phyloP scores from a whole-genome alignment of 2,797 vertebrate genomes.

The Diplodus puntazzo region DNA sequence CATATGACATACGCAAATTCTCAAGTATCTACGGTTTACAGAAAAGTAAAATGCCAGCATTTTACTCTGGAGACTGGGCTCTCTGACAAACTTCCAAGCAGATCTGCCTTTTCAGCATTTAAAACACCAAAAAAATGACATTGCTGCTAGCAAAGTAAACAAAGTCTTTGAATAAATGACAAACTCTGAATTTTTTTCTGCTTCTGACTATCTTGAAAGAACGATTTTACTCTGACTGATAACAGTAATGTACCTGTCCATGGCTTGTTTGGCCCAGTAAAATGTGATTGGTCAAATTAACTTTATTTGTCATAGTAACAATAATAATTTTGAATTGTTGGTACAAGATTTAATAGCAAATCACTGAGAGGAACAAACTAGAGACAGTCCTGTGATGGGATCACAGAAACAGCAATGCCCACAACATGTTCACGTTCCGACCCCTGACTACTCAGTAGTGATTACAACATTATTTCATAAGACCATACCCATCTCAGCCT shows the following conservation, averaged over 20 bases:
- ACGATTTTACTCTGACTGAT: not conserved
- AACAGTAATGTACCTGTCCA: not conserved
- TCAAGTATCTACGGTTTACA: too few species aligned
- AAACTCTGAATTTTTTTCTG: not conserved
- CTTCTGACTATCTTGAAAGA: not conserved
- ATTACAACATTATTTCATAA: too few species aligned
- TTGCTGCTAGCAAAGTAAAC: constrained; percentile 14
- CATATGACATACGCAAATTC: too few species aligned
- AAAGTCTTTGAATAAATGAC: not conserved
- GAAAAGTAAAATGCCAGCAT: too few species aligned
- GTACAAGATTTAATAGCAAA: not conserved
- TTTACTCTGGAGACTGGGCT: too few species aligned
- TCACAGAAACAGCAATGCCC: too few species aligned
- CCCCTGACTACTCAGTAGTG: too few species aligned
- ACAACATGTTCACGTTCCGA: too few species aligned
- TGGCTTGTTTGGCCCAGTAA: not conserved
- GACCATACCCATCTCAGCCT: too few species aligned
- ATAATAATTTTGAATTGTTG: not conserved
- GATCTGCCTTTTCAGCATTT: constrained; percentile 14
- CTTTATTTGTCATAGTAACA: not conserved
- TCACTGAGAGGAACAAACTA: not conserved
- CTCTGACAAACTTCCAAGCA: constrained; percentile 16
- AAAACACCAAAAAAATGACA: not conserved
- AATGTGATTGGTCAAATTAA: not conserved
- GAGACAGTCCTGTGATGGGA: too few species aligned